A percentile compares a stretch with the other conserved stretches of the same genome.
phyloP scores from a whole-genome alignment of 2,113 vertebrate genomes.

The Rhinolophus sinicus region DNA sequence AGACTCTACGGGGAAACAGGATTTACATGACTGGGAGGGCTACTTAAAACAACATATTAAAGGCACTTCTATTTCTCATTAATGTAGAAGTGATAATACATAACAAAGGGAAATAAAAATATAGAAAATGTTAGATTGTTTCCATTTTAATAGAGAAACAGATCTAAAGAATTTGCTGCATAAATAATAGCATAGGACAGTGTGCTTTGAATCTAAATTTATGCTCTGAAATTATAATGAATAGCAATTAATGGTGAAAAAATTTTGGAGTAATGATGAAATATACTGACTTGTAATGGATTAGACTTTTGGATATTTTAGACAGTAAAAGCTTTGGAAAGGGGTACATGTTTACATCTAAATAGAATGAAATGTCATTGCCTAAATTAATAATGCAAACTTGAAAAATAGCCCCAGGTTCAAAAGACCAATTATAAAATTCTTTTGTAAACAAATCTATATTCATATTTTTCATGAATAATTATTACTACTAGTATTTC shows the following conservation, averaged over 20 bases:
- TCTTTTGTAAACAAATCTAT: slow-evolving; percentile 69
- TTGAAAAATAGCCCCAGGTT: slow-evolving; percentile 76
- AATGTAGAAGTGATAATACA: not conserved
- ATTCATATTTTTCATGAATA: slow-evolving; percentile 79
- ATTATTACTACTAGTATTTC: not conserved
- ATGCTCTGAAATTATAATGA: slow-evolving; percentile 77
- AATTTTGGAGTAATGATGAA: slow-evolving; percentile 78
- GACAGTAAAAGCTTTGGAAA: slow-evolving; percentile 78
- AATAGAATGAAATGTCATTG: slow-evolving; percentile 79
- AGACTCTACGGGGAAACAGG: not conserved
- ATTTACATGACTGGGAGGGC: not conserved
- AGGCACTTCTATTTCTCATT: not conserved
- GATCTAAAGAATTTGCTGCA: slow-evolving; percentile 36
- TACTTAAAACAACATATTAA: not conserved
- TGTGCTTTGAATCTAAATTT: slow-evolving; percentile 79
- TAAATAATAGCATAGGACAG: slow-evolving; percentile 14
- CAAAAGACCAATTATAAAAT: slow-evolving; percentile 80
- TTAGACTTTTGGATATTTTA: slow-evolving; percentile 74
- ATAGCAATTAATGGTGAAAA: slow-evolving; percentile 79
- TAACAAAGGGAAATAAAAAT: slow-evolving; percentile 17
- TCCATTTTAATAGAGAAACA: slow-evolving; percentile 25
- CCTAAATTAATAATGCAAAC: slow-evolving; percentile 81
- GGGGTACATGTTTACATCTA: slow-evolving; percentile 75
- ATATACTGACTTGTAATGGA: slow-evolving; percentile 77
- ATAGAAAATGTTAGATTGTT: not conserved